Base-by-base conservation (phyloP, 2,797 vertebrate species). In the Monodelphis domestica region DNA sequence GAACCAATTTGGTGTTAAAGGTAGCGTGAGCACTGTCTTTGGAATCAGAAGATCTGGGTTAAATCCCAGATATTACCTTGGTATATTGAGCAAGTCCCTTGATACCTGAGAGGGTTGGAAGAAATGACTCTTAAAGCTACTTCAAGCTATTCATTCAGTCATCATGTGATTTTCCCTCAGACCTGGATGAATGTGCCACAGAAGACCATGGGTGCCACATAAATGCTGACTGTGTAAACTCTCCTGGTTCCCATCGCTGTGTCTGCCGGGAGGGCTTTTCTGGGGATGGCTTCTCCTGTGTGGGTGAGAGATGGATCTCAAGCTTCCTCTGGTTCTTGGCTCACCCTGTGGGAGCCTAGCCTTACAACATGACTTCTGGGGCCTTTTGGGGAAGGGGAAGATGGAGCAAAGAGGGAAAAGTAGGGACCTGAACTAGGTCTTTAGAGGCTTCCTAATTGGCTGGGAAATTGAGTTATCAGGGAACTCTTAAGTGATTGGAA, bases 201-300 rank as follows among this genome's bases (percentile, higher is more conserved):
- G 99, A 99, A 87, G 99, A 99, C 53, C 99, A 99, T 97, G 99
- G 96, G 97, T 99, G 99, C 97, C 99, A 99, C 96, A 98, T 97
- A 17, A 99, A 99, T 0, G 99, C 99, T 26, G 98, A 99, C 97
- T 99, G 99, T 0, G 96, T 99, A 94, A 99, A 99, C 97, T 99
- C 98, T 0, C 99, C 99, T 0, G 99, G 99, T n/a, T 99, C 99
- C 1, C 99, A 99, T 97, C 98, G 98, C 97, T 99, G 99, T 1
- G 95, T 98, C 57, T 99, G 99, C 97, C 99, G 96, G 88, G 99
- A 98, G 0, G 99, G 99, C 89, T 99, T 99, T 96, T 98, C 98
- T 0, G 99, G 99, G 1, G 99, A 99, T 0, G 99, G 99, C 53
- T 99, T 99, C 97, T 99, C 98, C 91, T 99, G 99, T 96, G 99